Percentiles rank a stretch among this genome's conserved stretches.
phyloP scores from a whole-genome alignment of 2,797 vertebrate species.

The Chaenodraco wilsoni region DNA sequence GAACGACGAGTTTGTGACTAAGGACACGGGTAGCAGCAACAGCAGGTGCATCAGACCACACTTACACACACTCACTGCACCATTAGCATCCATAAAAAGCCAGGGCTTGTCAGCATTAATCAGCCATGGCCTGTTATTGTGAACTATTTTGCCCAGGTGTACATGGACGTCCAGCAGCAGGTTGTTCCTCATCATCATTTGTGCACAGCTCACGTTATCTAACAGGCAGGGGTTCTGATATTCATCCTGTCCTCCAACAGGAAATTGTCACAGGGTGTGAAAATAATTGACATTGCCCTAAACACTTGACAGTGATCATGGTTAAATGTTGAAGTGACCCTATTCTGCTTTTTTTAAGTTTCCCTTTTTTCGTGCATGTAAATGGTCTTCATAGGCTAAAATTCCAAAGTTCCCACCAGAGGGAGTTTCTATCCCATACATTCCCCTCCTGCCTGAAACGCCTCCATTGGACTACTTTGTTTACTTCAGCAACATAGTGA shows the following conservation, averaged over 20 bases:
- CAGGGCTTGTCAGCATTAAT: constrained; percentile 80
- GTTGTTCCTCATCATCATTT: constrained; percentile 36
- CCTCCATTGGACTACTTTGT: too few species aligned
- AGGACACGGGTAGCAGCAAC: constrained; percentile 40
- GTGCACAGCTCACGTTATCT: constrained; percentile 38
- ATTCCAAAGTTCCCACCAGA: too few species aligned
- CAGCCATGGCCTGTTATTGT: constrained; percentile 67
- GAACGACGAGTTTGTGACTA: constrained; percentile 40
- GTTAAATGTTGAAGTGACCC: neutral
- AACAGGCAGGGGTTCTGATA: neutral
- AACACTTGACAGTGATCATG: neutral
- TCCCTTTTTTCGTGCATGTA: too few species aligned
- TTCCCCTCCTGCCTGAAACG: too few species aligned
- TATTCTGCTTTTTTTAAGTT: neutral
- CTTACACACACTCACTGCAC: constrained; percentile 22
- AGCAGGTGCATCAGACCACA: constrained; percentile 60
- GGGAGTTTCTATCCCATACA: too few species aligned
- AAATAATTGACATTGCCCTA: neutral
- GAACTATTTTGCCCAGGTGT: constrained; percentile 60
- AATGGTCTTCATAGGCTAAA: too few species aligned
- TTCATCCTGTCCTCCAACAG: neutral
- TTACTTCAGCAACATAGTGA: too few species aligned
- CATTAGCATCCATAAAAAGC: constrained; percentile 80
- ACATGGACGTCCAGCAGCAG: constrained; percentile 55
- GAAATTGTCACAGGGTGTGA: neutral